Evolutionary conservation across 2,113 vertebrate genomes (phyloP).

Genomic region (Syngnathoides biaculeatus): DNA sequence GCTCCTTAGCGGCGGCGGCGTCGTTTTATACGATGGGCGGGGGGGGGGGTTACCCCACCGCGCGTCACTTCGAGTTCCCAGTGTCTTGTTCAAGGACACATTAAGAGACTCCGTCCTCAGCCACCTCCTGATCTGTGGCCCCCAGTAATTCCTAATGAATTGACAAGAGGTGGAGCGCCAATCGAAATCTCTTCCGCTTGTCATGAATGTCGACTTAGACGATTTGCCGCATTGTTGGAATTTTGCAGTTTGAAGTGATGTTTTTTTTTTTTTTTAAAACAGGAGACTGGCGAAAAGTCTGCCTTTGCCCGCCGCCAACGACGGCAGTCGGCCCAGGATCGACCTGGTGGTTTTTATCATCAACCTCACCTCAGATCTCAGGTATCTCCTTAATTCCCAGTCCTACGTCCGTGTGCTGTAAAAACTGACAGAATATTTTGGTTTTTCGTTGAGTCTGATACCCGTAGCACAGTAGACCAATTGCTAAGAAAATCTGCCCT

Average conservation of each 20-base stretch:
- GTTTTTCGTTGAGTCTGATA: no score
- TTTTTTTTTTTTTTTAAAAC: slow-evolving; percentile 4
- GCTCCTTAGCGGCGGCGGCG: slow-evolving; percentile 1
- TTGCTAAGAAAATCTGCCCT: no score
- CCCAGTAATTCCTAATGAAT: background rate
- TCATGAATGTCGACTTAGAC: background rate
- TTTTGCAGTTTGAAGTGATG: background rate
- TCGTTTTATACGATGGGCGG: background rate
- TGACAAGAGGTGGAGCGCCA: background rate
- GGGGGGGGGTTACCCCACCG: background rate
- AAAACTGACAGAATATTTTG: background rate
- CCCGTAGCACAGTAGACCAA: no score
- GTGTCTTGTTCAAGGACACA: slow-evolving; percentile 7
- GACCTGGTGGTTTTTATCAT: slow-evolving; percentile 76
- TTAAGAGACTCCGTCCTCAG: background rate
- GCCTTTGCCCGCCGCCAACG: slow-evolving; percentile 67
- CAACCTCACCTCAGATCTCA: slow-evolving; percentile 67
- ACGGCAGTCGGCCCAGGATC: slow-evolving; percentile 67
- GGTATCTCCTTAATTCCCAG: slow-evolving; percentile 37
- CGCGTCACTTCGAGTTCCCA: background rate
- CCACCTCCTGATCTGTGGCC: background rate
- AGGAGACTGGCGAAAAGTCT: slow-evolving; percentile 73
- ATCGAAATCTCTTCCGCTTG: background rate
- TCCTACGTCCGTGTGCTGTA: background rate
- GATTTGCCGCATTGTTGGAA: background rate